phyloP scores from a whole-genome alignment of 1,140 invertebrate species.

The Hydropsyche tenuis region DNA sequence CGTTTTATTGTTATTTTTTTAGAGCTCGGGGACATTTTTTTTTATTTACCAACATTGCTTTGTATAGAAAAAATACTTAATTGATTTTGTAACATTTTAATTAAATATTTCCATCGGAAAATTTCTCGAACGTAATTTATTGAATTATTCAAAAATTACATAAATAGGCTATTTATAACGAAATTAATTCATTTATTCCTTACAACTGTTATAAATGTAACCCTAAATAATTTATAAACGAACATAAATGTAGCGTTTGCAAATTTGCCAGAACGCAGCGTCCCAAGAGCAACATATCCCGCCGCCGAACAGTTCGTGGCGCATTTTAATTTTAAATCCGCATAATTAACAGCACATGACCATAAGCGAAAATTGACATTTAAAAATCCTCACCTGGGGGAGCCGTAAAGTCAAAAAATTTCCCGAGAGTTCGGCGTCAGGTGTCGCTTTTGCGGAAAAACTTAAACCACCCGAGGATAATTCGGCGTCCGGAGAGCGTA shows the following conservation, averaged over 20 bases:
- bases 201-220: not conserved
- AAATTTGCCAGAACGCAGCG: not conserved
- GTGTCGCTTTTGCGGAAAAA: slow-evolving; percentile 33
- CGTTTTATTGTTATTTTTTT: not conserved
- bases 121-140: no score
- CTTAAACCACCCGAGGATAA: slow-evolving; percentile 34
- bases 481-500: slow-evolving; percentile 25
- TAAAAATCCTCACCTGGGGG: not conserved
- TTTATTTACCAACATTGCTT: not conserved
- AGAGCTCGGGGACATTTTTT: not conserved
- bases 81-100: no score
- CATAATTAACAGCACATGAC: not conserved
- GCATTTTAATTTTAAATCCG: not conserved
- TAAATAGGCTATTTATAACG: no score
- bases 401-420: slow-evolving; percentile 12
- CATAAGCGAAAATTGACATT: slow-evolving; percentile 4
- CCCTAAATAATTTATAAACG: not conserved
- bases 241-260: not conserved
- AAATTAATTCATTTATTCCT: not conserved
- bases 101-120: no score
- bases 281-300: no score
- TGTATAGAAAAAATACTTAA: no score
- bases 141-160: no score
- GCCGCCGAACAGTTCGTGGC: not conserved
- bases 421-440: not conserved